Evolutionary conservation across 2,888 invertebrate genomes (phyloP).

Genomic region (Steinernema scapterisci): DNA sequence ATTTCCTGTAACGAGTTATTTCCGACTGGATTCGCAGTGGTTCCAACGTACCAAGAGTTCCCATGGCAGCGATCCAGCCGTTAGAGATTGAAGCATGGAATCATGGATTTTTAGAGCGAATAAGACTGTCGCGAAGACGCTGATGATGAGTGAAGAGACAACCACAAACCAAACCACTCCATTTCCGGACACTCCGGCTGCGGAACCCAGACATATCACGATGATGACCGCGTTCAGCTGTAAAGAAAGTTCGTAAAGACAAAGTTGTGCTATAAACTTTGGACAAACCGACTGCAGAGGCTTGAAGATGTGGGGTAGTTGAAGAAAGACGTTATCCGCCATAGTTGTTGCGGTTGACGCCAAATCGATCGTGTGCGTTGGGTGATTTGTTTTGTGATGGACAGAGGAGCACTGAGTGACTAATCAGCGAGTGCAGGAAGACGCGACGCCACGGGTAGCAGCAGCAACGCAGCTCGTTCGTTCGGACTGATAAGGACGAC

Average conservation of each 20-base stretch:
- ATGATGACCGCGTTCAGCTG: slow-evolving; percentile 60
- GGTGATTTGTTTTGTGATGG: neutral
- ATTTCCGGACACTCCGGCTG: slow-evolving; percentile 57
- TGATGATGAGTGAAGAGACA: slow-evolving; percentile 51
- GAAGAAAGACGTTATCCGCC: slow-evolving; percentile 43
- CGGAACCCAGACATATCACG: slow-evolving; percentile 58
- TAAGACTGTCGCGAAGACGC: slow-evolving; percentile 60
- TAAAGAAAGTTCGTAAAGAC: slow-evolving; percentile 28
- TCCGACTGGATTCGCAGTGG: neutral
- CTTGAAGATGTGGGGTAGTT: slow-evolving; percentile 63
- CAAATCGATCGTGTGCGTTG: no score
- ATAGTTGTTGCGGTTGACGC: slow-evolving; percentile 27
- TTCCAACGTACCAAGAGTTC: slow-evolving; percentile 52
- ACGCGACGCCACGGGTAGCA: neutral
- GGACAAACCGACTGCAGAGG: slow-evolving; percentile 60
- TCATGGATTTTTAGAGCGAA: slow-evolving; percentile 61
- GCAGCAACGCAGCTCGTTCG: neutral
- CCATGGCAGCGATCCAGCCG: slow-evolving; percentile 60
- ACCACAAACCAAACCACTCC: slow-evolving; percentile 63
- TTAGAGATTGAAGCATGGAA: slow-evolving; percentile 52
- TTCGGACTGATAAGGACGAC: neutral
- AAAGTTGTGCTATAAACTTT: no score
- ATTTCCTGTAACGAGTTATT: slow-evolving; percentile 50
- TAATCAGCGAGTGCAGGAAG: slow-evolving; percentile 9
- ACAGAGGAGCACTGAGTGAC: neutral